Conservation (phyloP, 2,888 invertebrate genomes). For the Odontocolon sp. region DNA sequence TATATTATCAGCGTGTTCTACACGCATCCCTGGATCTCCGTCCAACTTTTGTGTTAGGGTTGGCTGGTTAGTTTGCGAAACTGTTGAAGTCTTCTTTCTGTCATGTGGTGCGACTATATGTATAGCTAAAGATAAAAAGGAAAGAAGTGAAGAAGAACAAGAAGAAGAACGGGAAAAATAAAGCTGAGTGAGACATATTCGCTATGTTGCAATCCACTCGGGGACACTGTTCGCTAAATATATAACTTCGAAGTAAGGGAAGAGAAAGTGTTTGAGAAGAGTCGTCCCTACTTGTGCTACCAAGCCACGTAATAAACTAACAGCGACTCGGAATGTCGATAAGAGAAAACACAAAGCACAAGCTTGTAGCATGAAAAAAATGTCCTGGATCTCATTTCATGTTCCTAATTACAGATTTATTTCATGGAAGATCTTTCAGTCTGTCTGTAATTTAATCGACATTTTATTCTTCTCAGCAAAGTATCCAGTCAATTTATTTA, state of each 20-base stretch:
- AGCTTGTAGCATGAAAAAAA: too few species aligned
- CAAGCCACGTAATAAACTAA: too few species aligned
- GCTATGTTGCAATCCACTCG: neutral
- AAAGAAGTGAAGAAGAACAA: neutral
- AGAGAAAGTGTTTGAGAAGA: neutral
- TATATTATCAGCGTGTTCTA: constrained; percentile 11
- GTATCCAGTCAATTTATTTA: too few species aligned
- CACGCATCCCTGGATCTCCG: neutral
- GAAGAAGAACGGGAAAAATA: too few species aligned
- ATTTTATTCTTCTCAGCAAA: too few species aligned
- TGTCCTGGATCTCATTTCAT: too few species aligned
- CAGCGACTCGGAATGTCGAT: too few species aligned
- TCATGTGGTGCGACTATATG: too few species aligned
- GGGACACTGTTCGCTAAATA: constrained; percentile 15
- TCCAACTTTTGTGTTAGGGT: constrained; percentile 8
- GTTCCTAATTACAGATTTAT: too few species aligned
- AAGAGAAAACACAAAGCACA: too few species aligned
- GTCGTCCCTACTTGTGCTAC: constrained; percentile 4
- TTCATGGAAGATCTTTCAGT: too few species aligned
- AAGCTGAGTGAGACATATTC: neutral
- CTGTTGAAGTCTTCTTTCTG: neutral
- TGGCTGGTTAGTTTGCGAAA: neutral
- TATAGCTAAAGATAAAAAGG: neutral
- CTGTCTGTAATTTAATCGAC: too few species aligned
- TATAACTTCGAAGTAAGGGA: constrained; percentile 8